These are phyloP conservation scores for Oreochromis grahami DNA, from an alignment of 2,797 vertebrate genomes.

Conservation along the genomic window DNA sequence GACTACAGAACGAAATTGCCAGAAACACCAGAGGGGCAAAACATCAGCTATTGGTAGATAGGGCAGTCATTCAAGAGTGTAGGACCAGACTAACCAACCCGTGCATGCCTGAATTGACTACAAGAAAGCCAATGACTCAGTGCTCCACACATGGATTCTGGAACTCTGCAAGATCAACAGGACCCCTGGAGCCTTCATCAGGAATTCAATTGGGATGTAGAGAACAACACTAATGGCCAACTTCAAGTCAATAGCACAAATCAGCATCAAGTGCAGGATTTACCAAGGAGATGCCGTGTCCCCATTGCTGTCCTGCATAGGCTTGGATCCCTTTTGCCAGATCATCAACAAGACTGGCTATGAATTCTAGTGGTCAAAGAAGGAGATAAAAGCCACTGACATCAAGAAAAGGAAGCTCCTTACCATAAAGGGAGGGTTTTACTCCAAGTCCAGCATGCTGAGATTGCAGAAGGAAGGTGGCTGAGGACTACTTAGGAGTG, in stretches of 20 bases:
- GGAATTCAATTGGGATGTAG: background rate
- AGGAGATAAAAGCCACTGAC: background rate
- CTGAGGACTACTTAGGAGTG: background rate
- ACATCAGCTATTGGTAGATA: background rate
- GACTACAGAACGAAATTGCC: background rate
- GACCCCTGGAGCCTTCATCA: background rate
- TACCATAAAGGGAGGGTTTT: background rate
- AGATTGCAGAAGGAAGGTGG: background rate
- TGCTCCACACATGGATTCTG: background rate
- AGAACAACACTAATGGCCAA: background rate
- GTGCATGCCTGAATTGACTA: background rate
- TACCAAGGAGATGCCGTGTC: background rate
- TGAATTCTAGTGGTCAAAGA: background rate
- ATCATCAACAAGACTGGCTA: background rate
- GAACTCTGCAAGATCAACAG: background rate
- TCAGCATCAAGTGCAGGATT: background rate
- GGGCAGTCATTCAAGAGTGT: background rate
- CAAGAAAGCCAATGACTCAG: background rate
- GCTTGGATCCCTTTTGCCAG: background rate
- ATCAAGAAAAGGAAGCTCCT: background rate
- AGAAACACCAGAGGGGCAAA: background rate
- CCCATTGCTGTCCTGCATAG: background rate
- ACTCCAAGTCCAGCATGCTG: background rate
- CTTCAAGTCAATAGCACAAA: background rate
- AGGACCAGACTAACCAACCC: background rate